Conservation (phyloP, 2,113 vertebrate species). For the Bubo bubo region DNA sequence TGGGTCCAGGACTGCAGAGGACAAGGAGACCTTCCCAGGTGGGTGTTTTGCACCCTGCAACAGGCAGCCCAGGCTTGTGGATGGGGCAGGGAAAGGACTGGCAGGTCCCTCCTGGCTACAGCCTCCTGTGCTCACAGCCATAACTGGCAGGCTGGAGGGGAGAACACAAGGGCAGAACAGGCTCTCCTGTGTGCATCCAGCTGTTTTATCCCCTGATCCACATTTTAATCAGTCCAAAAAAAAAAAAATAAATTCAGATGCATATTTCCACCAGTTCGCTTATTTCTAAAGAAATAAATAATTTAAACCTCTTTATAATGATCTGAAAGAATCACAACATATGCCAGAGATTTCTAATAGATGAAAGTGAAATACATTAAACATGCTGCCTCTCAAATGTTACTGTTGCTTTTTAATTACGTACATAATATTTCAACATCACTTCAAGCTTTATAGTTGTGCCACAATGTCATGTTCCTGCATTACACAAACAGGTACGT, state of each 20-base stretch:
- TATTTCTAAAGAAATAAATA: conserved; percentile 21
- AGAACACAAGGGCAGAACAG: background rate
- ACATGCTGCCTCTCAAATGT: background rate
- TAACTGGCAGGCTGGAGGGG: background rate
- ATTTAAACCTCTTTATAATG: background rate
- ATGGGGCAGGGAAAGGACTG: background rate
- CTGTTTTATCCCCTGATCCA: background rate
- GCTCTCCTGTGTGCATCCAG: background rate
- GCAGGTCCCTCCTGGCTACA: background rate
- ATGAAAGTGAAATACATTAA: conserved; percentile 43
- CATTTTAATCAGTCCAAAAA: background rate
- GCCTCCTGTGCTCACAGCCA: background rate
- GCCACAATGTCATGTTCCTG: background rate
- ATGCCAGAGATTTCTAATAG: conserved; percentile 13
- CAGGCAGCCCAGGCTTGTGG: background rate
- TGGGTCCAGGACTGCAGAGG: background rate
- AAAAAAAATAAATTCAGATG: background rate
- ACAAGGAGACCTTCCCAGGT: background rate
- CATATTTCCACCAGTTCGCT: background rate
- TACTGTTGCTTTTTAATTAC: conserved; percentile 33
- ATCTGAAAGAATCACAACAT: conserved; percentile 28
- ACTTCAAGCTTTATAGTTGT: conserved; percentile 24
- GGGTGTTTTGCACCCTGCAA: background rate
- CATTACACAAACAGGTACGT: background rate
- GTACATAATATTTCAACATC: conserved; percentile 21